Evolutionary conservation across 2,888 invertebrate species (phyloP).

Genomic region (Fragum sueziense): DNA sequence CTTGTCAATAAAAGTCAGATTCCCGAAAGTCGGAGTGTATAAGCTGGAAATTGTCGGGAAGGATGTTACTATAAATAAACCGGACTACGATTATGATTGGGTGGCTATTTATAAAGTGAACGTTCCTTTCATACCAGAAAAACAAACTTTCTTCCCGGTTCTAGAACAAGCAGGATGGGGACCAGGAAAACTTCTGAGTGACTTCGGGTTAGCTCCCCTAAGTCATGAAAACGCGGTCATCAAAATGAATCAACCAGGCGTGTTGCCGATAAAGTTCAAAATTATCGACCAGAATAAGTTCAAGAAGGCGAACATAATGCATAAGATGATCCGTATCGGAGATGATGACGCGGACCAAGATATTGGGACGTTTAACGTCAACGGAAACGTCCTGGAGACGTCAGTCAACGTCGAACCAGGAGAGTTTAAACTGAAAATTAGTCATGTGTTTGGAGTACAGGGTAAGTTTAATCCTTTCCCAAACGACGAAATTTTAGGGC

Average conservation of each 20-base stretch:
- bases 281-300: conserved; percentile 53
- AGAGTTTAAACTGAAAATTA: conserved; percentile 58
- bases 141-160: conserved; percentile 72
- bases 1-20: conserved; percentile 66
- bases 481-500: too few species aligned
- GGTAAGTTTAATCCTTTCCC: too few species aligned
- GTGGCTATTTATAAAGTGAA: conserved; percentile 70
- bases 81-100: conserved; percentile 71
- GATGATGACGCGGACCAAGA: conserved; percentile 51
- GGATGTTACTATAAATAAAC: conserved; percentile 64
- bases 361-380: conserved; percentile 38
- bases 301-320: conserved; percentile 46
- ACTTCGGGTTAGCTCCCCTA: conserved; percentile 57
- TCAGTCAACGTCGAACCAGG: conserved; percentile 48
- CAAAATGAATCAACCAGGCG: conserved; percentile 53
- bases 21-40: conserved; percentile 73
- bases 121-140: conserved; percentile 62
- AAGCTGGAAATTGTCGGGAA: conserved; percentile 78
- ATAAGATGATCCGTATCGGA: conserved; percentile 41
- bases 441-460: conserved; percentile 42
- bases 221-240: conserved; percentile 56
- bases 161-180: conserved; percentile 78
- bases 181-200: conserved; percentile 63
- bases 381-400: conserved; percentile 50
- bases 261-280: conserved; percentile 52